Conservation (phyloP, 2,888 invertebrate genomes). For the Pseudanteris insignis region DNA sequence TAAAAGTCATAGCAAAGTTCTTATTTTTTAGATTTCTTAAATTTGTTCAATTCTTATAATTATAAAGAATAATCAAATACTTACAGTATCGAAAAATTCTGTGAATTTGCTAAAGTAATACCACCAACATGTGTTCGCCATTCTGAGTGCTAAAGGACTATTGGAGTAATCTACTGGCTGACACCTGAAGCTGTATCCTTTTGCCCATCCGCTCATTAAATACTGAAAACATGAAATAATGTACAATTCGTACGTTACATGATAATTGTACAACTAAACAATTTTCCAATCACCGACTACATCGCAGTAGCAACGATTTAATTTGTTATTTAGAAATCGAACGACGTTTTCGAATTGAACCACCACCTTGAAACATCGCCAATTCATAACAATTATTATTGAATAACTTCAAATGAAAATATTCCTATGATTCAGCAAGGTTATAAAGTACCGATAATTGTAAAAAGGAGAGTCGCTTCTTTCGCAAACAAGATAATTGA, state of each 20-base stretch:
- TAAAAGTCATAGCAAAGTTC: no score
- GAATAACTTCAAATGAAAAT: background rate
- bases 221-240: no score
- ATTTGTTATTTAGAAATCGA: no score
- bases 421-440: conserved; percentile 6
- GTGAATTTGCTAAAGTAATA: conserved; percentile 97
- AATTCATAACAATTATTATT: background rate
- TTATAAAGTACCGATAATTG: conserved; percentile 7
- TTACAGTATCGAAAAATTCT: conserved; percentile 94
- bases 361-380: background rate
- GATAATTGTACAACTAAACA: no score
- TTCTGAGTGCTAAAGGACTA: conserved; percentile 82
- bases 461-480: conserved; percentile 21
- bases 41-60: no score
- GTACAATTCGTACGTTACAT: conserved; percentile 2
- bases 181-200: conserved; percentile 87
- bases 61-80: conserved; percentile 56
- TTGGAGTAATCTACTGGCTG: conserved; percentile 90
- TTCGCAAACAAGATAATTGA: conserved; percentile 18
- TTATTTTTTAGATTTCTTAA: no score
- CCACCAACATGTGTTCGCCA: conserved; percentile 95
- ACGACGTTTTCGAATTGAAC: no score
- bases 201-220: conserved; percentile 90
- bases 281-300: no score
- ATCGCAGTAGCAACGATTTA: no score